A percentile compares a stretch with the other conserved stretches of the same genome.
These are phyloP conservation scores for Strix aluco DNA, from an alignment of 2,113 vertebrate species.

Conservation along the genomic window DNA sequence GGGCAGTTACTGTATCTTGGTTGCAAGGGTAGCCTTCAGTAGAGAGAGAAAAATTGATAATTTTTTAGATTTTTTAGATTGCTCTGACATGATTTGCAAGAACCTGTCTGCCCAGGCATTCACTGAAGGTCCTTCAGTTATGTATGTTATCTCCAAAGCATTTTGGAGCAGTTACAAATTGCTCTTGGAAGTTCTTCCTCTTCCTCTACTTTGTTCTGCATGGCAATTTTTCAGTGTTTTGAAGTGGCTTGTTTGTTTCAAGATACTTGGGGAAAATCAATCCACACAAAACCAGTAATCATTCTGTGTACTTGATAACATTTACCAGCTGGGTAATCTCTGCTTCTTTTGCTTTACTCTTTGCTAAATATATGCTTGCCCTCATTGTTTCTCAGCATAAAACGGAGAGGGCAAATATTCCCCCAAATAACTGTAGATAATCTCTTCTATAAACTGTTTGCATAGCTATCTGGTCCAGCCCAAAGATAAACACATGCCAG, in stretches of 20 bases:
- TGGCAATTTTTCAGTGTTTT: not conserved
- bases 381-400: not conserved
- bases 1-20: not conserved
- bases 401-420: not conserved
- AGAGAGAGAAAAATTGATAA: not conserved
- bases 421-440: not conserved
- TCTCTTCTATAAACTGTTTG: conserved; percentile 49
- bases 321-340: not conserved
- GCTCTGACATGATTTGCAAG: not conserved
- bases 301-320: not conserved
- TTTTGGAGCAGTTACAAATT: not conserved
- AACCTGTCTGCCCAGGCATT: not conserved
- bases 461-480: conserved; percentile 3
- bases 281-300: not conserved
- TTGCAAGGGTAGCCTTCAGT: not conserved
- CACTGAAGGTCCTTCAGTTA: not conserved
- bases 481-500: conserved; percentile 46
- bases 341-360: conserved; percentile 1
- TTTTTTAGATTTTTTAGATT: not conserved
- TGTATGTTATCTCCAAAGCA: not conserved
- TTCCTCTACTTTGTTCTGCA: not conserved
- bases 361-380: not conserved
- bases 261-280: not conserved
- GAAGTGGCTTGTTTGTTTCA: not conserved
- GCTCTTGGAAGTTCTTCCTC: not conserved